phyloP scores from a whole-genome alignment of 1,140 invertebrate species.

The Habropoda laboriosa region DNA sequence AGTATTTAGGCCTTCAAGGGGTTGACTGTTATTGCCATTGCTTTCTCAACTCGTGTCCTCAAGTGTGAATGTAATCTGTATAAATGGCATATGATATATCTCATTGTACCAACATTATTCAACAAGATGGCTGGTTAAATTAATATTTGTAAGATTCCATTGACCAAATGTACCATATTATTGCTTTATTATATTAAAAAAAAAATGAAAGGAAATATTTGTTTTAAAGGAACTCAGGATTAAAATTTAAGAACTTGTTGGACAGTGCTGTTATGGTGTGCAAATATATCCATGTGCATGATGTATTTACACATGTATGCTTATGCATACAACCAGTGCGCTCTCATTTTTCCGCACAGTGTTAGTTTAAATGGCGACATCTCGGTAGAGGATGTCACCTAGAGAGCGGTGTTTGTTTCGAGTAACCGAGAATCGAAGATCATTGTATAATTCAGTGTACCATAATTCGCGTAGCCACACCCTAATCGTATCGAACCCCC shows the following conservation, averaged over 20 bases:
- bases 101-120: slow-evolving; percentile 4
- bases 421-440: slow-evolving; percentile 47
- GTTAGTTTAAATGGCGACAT: slow-evolving; percentile 59
- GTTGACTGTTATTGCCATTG: slow-evolving; percentile 6
- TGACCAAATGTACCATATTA: too few species aligned
- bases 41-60: slow-evolving; percentile 47
- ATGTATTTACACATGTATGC: slow-evolving; percentile 5
- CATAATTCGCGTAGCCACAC: slow-evolving; percentile 35
- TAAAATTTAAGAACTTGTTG: not conserved
- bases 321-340: not conserved
- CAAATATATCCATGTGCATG: slow-evolving; percentile 7
- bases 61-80: slow-evolving; percentile 56
- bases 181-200: too few species aligned
- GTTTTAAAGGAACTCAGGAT: too few species aligned
- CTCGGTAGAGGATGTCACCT: slow-evolving; percentile 5
- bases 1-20: slow-evolving; percentile 6
- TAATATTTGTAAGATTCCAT: too few species aligned
- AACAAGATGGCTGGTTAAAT: too few species aligned
- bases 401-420: slow-evolving; percentile 25
- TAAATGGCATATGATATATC: slow-evolving; percentile 50
- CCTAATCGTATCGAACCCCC: slow-evolving; percentile 38
- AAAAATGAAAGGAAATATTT: too few species aligned
- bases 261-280: slow-evolving; percentile 1
- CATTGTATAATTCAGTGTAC: slow-evolving; percentile 54
- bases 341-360: slow-evolving; percentile 65